Conservation (phyloP, 2,113 vertebrate species). For the Ciconia maguari region DNA sequence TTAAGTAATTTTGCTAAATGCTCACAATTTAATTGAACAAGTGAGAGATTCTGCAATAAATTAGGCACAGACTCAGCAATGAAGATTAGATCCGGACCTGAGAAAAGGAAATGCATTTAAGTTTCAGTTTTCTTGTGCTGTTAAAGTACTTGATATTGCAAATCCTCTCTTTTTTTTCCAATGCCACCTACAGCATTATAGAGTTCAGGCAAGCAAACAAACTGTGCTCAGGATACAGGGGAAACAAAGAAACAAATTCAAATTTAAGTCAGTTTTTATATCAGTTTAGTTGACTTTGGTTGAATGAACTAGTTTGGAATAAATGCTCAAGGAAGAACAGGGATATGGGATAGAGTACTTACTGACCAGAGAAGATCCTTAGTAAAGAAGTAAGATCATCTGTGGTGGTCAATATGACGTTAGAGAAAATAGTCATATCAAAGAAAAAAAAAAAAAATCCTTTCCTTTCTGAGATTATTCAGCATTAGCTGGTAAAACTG, state of each 20-base stretch:
- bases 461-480: not conserved
- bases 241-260: not conserved
- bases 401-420: not conserved
- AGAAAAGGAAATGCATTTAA: slow-evolving; percentile 7
- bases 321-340: not conserved
- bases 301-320: not conserved
- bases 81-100: not conserved
- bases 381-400: not conserved
- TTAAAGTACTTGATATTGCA: not conserved
- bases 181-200: not conserved
- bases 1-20: not conserved
- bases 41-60: slow-evolving; percentile 24
- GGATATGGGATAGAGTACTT: not conserved
- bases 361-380: not conserved
- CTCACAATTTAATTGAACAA: not conserved
- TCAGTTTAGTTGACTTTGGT: not conserved
- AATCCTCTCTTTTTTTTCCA: not conserved
- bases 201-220: not conserved
- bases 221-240: not conserved
- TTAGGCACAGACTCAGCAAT: not conserved
- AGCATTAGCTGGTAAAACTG: not conserved
- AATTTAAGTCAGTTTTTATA: not conserved
- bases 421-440: not conserved
- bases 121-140: not conserved
- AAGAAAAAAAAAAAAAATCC: not conserved